Percentiles rank a stretch among this genome's conserved stretches.
These are phyloP conservation scores for Boulengerochromis microlepis DNA, from an alignment of 2,113 vertebrate species.

Conservation along the genomic window DNA sequence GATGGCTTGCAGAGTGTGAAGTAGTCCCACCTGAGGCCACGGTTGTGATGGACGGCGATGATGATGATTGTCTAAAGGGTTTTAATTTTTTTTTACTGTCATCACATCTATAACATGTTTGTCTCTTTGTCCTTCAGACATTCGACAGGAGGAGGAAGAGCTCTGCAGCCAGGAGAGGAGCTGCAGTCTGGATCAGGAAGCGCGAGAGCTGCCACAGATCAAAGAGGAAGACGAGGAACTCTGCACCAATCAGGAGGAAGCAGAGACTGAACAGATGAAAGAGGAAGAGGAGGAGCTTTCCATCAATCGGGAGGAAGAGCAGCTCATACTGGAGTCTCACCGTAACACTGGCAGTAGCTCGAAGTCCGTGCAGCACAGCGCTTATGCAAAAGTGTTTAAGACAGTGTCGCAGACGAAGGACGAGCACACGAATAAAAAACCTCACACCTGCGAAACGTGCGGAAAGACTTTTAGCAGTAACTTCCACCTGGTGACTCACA, in stretches of 20 bases:
- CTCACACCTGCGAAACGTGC: background rate
- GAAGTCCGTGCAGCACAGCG: accelerated
- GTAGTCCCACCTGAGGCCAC: background rate
- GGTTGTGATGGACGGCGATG: background rate
- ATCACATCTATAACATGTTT: background rate
- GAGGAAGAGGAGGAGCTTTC: background rate
- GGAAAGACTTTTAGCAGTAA: background rate
- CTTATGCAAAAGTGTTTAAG: background rate
- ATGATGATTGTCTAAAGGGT: background rate
- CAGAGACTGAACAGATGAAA: background rate
- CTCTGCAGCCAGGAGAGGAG: background rate
- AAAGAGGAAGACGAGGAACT: background rate
- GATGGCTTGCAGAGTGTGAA: accelerated
- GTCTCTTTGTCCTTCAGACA: background rate
- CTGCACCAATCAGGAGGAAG: background rate
- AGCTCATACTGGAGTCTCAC: background rate
- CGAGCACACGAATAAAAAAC: background rate
- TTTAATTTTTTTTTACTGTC: background rate
- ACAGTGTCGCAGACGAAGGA: background rate
- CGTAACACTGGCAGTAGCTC: background rate
- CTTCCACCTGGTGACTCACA: background rate
- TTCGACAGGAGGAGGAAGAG: background rate
- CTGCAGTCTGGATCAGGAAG: background rate
- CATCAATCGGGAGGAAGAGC: background rate
- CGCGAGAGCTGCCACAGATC: background rate